Evolutionary conservation across 2,797 vertebrate species (phyloP).

Genomic region (Valencia hispanica): DNA sequence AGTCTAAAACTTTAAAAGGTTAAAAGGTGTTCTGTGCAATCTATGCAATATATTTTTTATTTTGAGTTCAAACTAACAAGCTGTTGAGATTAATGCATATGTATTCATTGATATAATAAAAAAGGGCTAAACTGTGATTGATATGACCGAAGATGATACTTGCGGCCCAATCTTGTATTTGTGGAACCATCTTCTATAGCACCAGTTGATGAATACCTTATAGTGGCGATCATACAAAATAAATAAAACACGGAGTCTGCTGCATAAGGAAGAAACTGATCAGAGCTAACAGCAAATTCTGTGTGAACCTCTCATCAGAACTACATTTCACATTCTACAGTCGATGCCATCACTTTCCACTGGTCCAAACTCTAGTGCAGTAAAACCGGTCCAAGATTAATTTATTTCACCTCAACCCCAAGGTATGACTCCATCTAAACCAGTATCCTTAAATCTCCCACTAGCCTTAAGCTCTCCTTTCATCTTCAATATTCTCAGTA

Average conservation of each 20-base stretch:
- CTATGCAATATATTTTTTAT: background rate
- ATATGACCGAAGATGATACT: background rate
- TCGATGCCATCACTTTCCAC: too few species aligned
- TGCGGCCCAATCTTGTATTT: background rate
- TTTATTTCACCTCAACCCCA: too few species aligned
- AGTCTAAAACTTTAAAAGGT: background rate
- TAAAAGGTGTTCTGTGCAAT: background rate
- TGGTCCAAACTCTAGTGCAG: too few species aligned
- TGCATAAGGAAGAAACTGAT: too few species aligned
- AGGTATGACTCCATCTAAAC: too few species aligned
- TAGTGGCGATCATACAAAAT: background rate
- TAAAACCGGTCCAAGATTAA: too few species aligned
- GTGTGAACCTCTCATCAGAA: background rate
- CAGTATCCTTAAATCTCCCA: too few species aligned
- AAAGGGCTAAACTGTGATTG: background rate
- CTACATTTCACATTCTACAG: too few species aligned
- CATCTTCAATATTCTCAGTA: too few species aligned
- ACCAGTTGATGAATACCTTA: background rate
- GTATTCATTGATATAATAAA: background rate
- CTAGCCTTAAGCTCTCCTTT: too few species aligned
- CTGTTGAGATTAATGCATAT: background rate
- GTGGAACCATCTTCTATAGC: background rate
- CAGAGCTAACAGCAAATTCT: background rate
- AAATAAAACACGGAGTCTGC: too few species aligned
- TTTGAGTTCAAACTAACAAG: background rate